phyloP scores from a whole-genome alignment of 2,888 invertebrate species.

The Neuroscelio doddi region DNA sequence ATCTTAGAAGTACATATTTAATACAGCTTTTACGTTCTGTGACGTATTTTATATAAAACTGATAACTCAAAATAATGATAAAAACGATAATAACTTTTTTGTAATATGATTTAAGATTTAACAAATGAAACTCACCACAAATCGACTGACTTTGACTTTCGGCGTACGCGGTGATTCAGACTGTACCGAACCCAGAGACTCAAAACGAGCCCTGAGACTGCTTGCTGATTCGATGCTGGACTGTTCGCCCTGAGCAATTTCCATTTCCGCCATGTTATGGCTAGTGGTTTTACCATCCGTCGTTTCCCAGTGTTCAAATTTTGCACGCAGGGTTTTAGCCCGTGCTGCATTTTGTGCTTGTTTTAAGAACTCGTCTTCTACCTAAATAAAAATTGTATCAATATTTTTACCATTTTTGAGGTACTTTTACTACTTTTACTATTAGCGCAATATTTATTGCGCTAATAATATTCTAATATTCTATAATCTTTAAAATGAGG shows the following conservation, averaged over 20 bases:
- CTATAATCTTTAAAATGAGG: too few species aligned
- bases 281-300: slow-evolving; percentile 73
- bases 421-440: too few species aligned
- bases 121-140: slow-evolving; percentile 90
- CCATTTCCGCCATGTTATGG: slow-evolving; percentile 68
- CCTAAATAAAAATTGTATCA: slow-evolving; percentile 56
- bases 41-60: too few species aligned
- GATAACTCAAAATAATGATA: too few species aligned
- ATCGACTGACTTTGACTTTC: slow-evolving; percentile 87
- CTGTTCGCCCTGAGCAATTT: slow-evolving; percentile 76
- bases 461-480: too few species aligned
- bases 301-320: slow-evolving; percentile 91
- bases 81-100: too few species aligned
- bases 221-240: slow-evolving; percentile 89
- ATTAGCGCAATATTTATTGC: too few species aligned
- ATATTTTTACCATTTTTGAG: too few species aligned
- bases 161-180: slow-evolving; percentile 73
- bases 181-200: slow-evolving; percentile 80
- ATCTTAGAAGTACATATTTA: too few species aligned
- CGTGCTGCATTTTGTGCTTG: slow-evolving; percentile 86
- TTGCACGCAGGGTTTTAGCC: slow-evolving; percentile 87
- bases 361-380: slow-evolving; percentile 81
- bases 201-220: slow-evolving; percentile 90
- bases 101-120: too few species aligned
- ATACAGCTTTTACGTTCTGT: too few species aligned